These are phyloP conservation scores for Pseudorasbora parva DNA, from an alignment of 2,113 vertebrate genomes.

Conservation along the genomic window DNA sequence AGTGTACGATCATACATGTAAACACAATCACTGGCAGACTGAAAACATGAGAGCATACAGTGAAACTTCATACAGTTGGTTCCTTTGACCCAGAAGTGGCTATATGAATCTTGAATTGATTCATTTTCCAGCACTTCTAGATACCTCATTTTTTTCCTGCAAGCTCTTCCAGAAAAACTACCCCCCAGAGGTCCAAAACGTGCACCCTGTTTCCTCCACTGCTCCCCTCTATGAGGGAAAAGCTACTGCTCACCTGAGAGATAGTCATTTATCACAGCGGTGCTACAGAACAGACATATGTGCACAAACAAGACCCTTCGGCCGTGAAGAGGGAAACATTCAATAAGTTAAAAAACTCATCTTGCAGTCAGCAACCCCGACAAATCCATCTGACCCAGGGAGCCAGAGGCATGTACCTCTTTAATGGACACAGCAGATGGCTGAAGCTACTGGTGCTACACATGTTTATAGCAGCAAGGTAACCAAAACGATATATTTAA, in stretches of 20 bases:
- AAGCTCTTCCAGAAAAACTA: background rate
- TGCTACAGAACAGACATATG: constrained; percentile 53
- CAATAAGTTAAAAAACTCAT: constrained; percentile 73
- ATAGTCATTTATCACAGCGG: constrained; percentile 60
- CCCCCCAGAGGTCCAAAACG: background rate
- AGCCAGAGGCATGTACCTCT: constrained; percentile 30
- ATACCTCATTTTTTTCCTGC: background rate
- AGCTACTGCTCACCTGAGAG: constrained; percentile 65
- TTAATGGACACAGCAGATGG: constrained; percentile 43
- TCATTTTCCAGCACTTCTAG: background rate
- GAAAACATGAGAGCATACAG: background rate
- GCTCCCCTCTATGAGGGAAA: constrained; percentile 57
- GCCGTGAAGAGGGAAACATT: constrained; percentile 67
- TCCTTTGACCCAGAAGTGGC: background rate
- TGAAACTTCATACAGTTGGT: background rate
- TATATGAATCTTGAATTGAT: background rate
- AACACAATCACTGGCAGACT: background rate
- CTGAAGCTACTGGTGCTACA: constrained; percentile 4
- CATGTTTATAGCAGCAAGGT: background rate
- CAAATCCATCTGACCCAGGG: constrained; percentile 65
- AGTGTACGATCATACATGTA: background rate
- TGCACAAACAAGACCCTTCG: constrained; percentile 63
- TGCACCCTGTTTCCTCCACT: background rate
- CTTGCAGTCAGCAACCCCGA: constrained; percentile 61
- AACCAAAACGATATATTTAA: background rate